Base-by-base conservation (phyloP, 1,140 invertebrate genomes). In the Euura saliciscinereae region DNA sequence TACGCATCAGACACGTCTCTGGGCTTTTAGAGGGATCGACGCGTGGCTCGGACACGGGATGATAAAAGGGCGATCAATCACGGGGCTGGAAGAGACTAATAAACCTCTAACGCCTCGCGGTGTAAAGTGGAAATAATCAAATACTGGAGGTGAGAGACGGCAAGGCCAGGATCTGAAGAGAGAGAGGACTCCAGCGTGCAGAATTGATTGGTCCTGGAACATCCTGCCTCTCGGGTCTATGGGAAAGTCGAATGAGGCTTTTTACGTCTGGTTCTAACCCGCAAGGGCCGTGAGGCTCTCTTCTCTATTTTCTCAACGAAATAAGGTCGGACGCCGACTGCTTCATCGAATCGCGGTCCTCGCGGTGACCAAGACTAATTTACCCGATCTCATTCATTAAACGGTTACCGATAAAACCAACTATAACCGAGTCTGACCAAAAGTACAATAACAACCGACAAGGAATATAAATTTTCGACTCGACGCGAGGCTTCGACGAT, bases 161-260 rank as follows among this genome's bases (percentile, higher is more conserved):
- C 5, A 44, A 64, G 71, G 28, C 28, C 28, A 68, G 11, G 45
- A 66, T 70, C 73, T 70, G 78, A 78, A 78, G 79, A 77, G 78
- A 85, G 82, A 78, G 78, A 67, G 66, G 42, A 67, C 78, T 84
- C 81, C 83, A 81, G 85, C 84, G 84, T 86, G 77, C 77, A 85
- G 84, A 86, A 86, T 86, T 86, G 84, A 86, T 86, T 85, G 84
- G 85, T 86, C 85, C 84, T 86, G 85, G 84, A 78, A 85, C 81
- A 84, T 86, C 84, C 83, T 86, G 81, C 66, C 66, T 45, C 28
- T 28, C 51, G 45, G 65, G 74, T 83, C 80, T 84, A 86, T 86
- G 84, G 84, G 85, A 86, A 86, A 86, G 82, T 85, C 83, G 82
- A 59, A n/a, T 59, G 51, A 59, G 51, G 13, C 51, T 59, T 59